Base-by-base conservation (phyloP, 2,888 invertebrate genomes). In the Drosophila borealis region DNA sequence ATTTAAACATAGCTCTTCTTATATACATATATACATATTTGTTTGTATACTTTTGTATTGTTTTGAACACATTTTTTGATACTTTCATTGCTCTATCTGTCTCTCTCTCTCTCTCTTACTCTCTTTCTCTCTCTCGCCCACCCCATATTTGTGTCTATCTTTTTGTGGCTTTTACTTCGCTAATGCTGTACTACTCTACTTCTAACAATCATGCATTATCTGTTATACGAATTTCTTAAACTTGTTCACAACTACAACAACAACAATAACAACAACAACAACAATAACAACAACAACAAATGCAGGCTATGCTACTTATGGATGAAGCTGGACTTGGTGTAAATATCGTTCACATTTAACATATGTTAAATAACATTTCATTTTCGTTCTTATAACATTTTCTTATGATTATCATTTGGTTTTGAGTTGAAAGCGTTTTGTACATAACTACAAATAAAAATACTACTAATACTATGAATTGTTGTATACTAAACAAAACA, bases 241-340 rank as follows among this genome's bases (percentile, higher is more conserved):
- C 85, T 84, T 71, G 70, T 74, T 74, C 83, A 78, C 55, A 60
- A 57, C 60, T 49, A 65, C 62, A 55, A 64, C 51, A 50, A 76
- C 46, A 56, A 77, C 66, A 29, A 79, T 76, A 39, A 64, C 54
- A 50, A 73, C 50, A 56, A 77, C 71, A 21, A 78, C 79, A 37
- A 78, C 74, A 39, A 77, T 63, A 9, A 62, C 54, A 13, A 68
- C 64, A 29, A 76, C 78, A 53, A 68, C 72, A 71, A 76, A 73
- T 73, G 93, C 95, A 97, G 97, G 96, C 96, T 93, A 96, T 97
- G 96, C 97, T 96, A 95, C 96, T 96, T 92, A 96, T 97, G 97
- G 96, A 96, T 94, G 95, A 96, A 94, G 95, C 95, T 93, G 96
- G 96, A 95, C 94, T 95, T 94, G 95, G 96, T 95, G 96, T 96